Conservation (phyloP, 1,140 invertebrate genomes). For the Euura lappo region DNA sequence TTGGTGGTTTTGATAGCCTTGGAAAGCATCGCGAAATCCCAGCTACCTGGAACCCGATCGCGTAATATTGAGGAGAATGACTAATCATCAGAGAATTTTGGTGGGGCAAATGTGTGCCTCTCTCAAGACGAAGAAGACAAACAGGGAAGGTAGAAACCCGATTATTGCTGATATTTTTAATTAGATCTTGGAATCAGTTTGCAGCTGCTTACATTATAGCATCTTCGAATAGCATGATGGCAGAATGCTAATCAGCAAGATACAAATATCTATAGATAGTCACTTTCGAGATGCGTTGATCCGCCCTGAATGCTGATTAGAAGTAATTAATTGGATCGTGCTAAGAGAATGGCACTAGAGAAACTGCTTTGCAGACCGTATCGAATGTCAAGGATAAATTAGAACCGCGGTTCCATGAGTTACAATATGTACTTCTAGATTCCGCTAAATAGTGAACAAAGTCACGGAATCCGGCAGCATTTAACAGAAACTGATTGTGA, state of each 20-base stretch:
- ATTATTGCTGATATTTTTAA: neutral
- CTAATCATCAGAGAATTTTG: constrained; percentile 36
- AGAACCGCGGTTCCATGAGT: neutral
- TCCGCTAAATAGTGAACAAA: no score
- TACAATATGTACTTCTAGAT: no score
- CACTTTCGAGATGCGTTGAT: neutral
- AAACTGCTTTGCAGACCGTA: neutral
- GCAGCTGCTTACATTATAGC: neutral
- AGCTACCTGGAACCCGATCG: constrained; percentile 31
- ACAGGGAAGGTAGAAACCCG: constrained; percentile 20
- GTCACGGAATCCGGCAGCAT: no score
- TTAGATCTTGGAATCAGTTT: neutral
- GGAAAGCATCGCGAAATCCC: constrained; percentile 23
- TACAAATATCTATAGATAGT: constrained; percentile 4
- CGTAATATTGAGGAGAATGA: constrained; percentile 33
- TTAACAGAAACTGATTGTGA: no score
- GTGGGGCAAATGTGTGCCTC: constrained; percentile 35
- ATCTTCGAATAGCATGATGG: constrained; percentile 8
- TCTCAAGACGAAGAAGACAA: constrained; percentile 30
- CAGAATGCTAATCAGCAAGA: neutral
- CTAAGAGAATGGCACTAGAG: neutral
- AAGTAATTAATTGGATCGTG: constrained; percentile 5
- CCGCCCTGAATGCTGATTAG: constrained; percentile 1
- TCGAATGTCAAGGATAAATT: constrained; percentile 3
- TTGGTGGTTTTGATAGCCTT: constrained; percentile 2